Conservation (phyloP, 2,888 invertebrate genomes). For the Liopterus haemorrhoidalis region DNA sequence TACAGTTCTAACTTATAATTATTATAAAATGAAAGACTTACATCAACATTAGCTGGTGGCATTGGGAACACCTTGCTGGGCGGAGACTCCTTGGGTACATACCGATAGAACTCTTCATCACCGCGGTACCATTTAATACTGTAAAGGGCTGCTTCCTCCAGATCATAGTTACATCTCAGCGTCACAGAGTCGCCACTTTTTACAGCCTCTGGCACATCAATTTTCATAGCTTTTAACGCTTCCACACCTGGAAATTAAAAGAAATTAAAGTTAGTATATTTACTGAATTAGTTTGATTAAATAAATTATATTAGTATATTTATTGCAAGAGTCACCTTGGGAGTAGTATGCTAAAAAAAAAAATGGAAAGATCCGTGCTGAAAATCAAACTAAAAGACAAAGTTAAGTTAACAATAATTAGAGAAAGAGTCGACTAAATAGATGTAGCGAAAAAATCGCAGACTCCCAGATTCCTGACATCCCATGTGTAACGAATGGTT, state of each 20-base stretch:
- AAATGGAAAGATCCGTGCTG: no score
- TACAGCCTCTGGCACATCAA: constrained; percentile 46
- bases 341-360: no score
- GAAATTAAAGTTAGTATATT: no score
- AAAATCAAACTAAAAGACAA: no score
- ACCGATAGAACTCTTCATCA: constrained; percentile 52
- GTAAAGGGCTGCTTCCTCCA: constrained; percentile 50
- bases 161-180: constrained; percentile 49
- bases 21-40: constrained; percentile 39
- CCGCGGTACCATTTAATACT: constrained; percentile 54
- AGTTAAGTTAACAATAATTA: no score
- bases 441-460: no score
- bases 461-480: no score
- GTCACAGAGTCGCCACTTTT: constrained; percentile 47
- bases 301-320: no score
- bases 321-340: no score
- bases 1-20: background rate
- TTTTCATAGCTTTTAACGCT: constrained; percentile 40
- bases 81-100: constrained; percentile 51
- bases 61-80: constrained; percentile 48
- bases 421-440: no score
- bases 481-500: no score
- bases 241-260: constrained; percentile 37
- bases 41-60: constrained; percentile 48
- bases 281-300: no score